Percentiles rank a stretch among this genome's conserved stretches.
Conservation (phyloP, 2,888 invertebrate genomes). For the Agrochola lychnidis region DNA sequence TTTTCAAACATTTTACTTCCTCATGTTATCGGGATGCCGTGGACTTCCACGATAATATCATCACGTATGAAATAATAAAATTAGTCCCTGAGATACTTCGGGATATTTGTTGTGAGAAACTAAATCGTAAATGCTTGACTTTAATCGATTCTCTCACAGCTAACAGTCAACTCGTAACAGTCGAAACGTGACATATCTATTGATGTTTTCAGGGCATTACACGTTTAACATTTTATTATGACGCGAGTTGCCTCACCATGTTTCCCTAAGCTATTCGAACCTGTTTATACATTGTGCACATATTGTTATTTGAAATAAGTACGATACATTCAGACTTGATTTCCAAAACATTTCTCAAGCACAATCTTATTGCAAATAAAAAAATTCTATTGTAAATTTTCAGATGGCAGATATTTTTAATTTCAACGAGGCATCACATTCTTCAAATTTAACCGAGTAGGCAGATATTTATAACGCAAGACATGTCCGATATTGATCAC, state of each 20-base stretch:
- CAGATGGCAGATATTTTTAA: background rate
- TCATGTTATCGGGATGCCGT: background rate
- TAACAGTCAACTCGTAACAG: background rate
- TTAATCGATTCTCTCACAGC: constrained; percentile 2
- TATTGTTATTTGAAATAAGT: constrained; percentile 18
- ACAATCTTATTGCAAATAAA: background rate
- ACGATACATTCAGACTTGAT: constrained; percentile 1
- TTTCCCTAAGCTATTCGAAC: constrained; percentile 30
- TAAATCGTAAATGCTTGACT: constrained; percentile 7
- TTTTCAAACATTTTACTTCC: background rate
- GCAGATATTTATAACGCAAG: background rate
- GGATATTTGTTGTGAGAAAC: background rate
- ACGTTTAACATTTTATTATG: constrained; percentile 13
- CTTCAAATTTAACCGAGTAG: background rate
- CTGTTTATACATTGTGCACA: constrained; percentile 13
- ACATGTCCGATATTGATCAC: no score
- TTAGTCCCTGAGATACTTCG: background rate
- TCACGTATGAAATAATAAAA: background rate
- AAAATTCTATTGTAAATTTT: no score
- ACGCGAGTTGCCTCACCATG: constrained; percentile 19
- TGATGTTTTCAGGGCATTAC: constrained; percentile 16
- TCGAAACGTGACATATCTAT: constrained; percentile 6
- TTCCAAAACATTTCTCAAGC: constrained; percentile 20
- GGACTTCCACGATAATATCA: background rate
- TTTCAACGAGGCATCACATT: background rate